Base-by-base conservation (phyloP, 2,888 invertebrate species). In the Labia minor region DNA sequence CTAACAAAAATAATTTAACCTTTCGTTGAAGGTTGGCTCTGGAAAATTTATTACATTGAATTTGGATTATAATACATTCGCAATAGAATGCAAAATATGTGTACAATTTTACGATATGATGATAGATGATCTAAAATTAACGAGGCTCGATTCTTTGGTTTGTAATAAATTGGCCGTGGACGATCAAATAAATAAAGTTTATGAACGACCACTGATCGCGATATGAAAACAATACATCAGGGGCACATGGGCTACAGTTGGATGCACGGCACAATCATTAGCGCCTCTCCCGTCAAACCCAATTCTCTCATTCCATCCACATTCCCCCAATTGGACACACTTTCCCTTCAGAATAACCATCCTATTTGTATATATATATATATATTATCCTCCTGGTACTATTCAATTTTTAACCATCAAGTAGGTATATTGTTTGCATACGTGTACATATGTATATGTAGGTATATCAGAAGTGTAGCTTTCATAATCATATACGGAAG, bases 101-200 rank as follows among this genome's bases (percentile, higher is more conserved):
- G 49, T 49, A 49, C 14, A 49, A 49, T 49, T 49, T 49, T 49
- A 49, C 49, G 49, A 49, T 49, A 49, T 49, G 49, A 49, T 49
- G 49, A 49, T 49, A 49, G 49, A 49, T 49, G 49, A 49, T 49
- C 49, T 14, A 49, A 49, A 49, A 49, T 49, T 49, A 49, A 49
- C 49, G 49, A 49, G 49, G 49, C 49, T 49, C 49, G 49, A 49
- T 49, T 49, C 49, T 49, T 49, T 49, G 49, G 49, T 49, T 49
- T 49, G 49, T 49, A 49, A 49, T 49, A 49, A 49, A 49, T 49
- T 49, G 49, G 49, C 49, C 49, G 16, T 26, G 26, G 26, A 49
- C 49, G 49, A 49, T 49, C 49, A 49, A 49, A 49, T 49, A 49
- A 49, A 49, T 49, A 49, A 49, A 49, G 49, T 49, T 49, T 49